Base-by-base conservation (phyloP, 1,140 invertebrate genomes). In the Brachionus asplanchnoidis region DNA sequence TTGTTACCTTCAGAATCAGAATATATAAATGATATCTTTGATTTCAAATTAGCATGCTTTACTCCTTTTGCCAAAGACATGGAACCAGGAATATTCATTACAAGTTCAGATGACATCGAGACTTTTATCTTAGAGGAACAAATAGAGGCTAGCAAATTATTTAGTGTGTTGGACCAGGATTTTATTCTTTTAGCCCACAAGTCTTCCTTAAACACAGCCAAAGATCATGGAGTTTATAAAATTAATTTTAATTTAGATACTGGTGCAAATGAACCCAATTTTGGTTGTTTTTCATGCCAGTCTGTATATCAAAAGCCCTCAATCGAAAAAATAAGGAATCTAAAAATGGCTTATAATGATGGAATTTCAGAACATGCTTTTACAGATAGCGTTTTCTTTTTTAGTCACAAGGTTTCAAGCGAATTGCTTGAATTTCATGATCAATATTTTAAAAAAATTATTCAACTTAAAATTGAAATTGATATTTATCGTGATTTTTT, bases 401-500 rank as follows among this genome's bases (percentile, higher is more conserved):
- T 91, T 87, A 88, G 87, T 36, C 87, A 86, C 65, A 86, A 88
- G 32, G 86, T 91, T n/a, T 86, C 88, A 0, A 87, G 87, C 44
- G 88, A 87, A 85, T 85, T 91, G 28, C 66, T 91, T 1, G 68
- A 88, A 4, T 89, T 90, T 66, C 87, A 87, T 11, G 86, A 87
- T 60, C 23, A 23, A 40, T 42, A 82, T 82, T 68, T 82, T 60
- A 20, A 68, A 60, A 26, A 11, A 11, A 68, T 82, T 7, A 20
- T 28, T 23, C 83, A 85, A 8, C 82, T 87, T 65, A 85, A 85
- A 12, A 88, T 88, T 86, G 91, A 91, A 87, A 88, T 91, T 66
- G 90, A 90, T 88, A 89, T 89, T n/a, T 91, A 91, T 87, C 89
- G 90, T 11, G 90, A 91, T 85, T 91, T 91, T 85, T 85, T 91